Evolutionary conservation across 2,113 vertebrate species (phyloP).

Genomic region (Neogale vison): DNA sequence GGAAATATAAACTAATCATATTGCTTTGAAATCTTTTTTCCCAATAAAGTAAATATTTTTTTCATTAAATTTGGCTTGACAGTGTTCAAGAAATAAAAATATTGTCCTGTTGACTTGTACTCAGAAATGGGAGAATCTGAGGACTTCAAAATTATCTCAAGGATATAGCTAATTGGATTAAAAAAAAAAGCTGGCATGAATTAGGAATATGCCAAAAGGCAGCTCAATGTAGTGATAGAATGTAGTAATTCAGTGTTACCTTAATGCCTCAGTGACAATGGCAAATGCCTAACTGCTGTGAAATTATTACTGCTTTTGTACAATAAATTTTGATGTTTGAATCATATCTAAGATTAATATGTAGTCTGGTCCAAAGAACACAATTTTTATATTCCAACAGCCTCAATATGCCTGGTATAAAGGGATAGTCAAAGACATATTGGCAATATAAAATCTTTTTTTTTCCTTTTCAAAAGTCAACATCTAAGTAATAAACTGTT

Average conservation of each 20-base stretch:
- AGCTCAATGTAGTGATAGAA: neutral
- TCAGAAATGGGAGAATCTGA: neutral
- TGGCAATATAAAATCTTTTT: neutral
- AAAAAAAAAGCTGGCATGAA: neutral
- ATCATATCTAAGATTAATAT: neutral
- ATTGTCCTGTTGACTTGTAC: neutral
- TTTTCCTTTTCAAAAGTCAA: neutral
- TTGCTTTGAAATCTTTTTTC: constrained; percentile 10
- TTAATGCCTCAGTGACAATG: neutral
- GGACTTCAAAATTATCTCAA: neutral
- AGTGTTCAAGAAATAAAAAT: neutral
- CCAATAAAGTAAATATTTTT: constrained; percentile 31
- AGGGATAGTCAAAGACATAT: neutral
- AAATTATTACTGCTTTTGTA: neutral
- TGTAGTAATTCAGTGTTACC: neutral
- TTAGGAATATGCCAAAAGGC: neutral
- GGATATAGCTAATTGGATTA: neutral
- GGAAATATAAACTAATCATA: neutral
- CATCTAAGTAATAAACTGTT: neutral
- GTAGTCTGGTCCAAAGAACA: neutral
- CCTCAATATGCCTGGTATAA: neutral
- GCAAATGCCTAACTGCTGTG: neutral
- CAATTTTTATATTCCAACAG: neutral
- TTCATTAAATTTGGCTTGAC: neutral
- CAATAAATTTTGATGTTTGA: neutral